These are phyloP conservation scores for Sepioteuthis lessoniana DNA, from an alignment of 2,888 invertebrate genomes.

Conservation along the genomic window DNA sequence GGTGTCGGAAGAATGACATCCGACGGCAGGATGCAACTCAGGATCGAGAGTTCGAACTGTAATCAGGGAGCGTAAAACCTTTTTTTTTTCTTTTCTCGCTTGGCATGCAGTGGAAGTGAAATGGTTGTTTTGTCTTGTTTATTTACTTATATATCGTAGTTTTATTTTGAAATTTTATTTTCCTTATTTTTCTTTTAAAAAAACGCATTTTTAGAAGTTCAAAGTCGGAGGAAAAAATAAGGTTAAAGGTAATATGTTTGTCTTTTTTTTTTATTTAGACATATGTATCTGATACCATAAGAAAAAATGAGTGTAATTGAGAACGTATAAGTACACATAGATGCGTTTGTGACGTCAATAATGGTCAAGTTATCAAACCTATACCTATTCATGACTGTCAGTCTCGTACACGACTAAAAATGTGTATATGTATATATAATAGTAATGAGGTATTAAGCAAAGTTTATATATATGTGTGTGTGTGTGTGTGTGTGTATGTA, in stretches of 20 bases:
- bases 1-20: neutral
- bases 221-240: neutral
- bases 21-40: neutral
- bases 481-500: no score
- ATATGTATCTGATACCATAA: neutral
- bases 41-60: neutral
- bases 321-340: neutral
- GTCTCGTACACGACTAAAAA: neutral
- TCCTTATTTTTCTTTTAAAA: neutral
- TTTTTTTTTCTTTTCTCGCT: neutral
- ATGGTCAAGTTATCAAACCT: neutral
- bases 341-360: neutral
- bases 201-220: neutral
- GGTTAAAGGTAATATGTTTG: no score
- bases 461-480: no score
- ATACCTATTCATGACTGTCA: neutral
- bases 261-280: no score
- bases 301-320: neutral
- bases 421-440: neutral
- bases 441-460: no score
- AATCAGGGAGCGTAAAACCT: neutral
- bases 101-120: neutral
- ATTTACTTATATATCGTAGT: neutral
- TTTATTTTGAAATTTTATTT: neutral
- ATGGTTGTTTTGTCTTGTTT: neutral